phyloP scores from a whole-genome alignment of 2,113 vertebrate species.

The Hiodon tergisus region DNA sequence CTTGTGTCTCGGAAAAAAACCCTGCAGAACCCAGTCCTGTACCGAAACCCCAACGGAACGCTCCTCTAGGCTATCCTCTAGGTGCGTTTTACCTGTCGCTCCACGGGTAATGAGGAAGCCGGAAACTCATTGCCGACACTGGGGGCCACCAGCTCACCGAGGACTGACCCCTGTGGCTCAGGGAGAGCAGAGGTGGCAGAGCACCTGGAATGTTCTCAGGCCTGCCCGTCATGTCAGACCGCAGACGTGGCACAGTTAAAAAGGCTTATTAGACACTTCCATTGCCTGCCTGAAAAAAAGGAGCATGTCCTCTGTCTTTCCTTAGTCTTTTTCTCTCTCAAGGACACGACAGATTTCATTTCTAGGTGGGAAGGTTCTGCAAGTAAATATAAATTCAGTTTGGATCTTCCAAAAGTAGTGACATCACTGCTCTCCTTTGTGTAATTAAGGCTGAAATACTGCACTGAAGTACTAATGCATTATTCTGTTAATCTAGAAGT shows the following conservation, averaged over 20 bases:
- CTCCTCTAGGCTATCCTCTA: conserved; percentile 69
- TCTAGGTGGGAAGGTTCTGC: conserved; percentile 57
- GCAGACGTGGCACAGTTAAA: conserved; percentile 51
- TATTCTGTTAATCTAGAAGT: background rate
- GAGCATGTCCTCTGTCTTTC: conserved; percentile 62
- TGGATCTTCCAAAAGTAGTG: conserved; percentile 12
- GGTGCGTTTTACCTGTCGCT: conserved; percentile 54
- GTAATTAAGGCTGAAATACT: background rate
- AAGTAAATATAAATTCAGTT: conserved; percentile 52
- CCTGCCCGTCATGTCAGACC: conserved; percentile 57
- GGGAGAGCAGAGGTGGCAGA: conserved; percentile 51
- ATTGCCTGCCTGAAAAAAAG: conserved; percentile 56
- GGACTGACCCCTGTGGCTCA: conserved; percentile 63
- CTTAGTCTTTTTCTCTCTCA: conserved; percentile 67
- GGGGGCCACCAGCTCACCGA: conserved; percentile 59
- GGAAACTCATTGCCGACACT: conserved; percentile 49
- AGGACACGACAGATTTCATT: conserved; percentile 58
- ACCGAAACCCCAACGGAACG: conserved; percentile 52
- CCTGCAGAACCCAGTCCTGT: conserved; percentile 33
- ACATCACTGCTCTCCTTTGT: conserved; percentile 5
- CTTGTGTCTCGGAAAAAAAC: conserved; percentile 37
- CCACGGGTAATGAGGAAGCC: conserved; percentile 59
- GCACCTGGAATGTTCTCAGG: conserved; percentile 54
- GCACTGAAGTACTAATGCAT: conserved; percentile 1
- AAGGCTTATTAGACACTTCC: conserved; percentile 65